A percentile compares a stretch with the other conserved stretches of the same genome.
These are phyloP conservation scores for Podocnemis expansa DNA, from an alignment of 2,113 vertebrate species.

Conservation along the genomic window DNA sequence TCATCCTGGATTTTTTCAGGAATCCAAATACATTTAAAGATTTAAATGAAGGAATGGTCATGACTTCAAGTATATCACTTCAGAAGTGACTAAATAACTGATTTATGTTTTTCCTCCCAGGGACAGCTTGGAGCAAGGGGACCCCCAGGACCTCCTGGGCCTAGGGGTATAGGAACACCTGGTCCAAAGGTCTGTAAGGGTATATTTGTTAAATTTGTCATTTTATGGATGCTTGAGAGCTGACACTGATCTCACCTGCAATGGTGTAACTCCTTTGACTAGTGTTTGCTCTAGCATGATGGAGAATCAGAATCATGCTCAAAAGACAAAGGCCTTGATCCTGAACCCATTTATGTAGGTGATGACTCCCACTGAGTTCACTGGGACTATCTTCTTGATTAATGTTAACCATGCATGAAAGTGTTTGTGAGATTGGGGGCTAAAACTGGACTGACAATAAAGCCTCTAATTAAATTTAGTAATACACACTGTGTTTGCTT, in stretches of 20 bases:
- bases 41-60: background rate
- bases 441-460: background rate
- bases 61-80: background rate
- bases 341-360: background rate
- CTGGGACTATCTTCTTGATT: background rate
- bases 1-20: fast-evolving
- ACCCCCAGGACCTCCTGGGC: constrained; percentile 74
- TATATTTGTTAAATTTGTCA: fast-evolving
- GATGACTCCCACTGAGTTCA: background rate
- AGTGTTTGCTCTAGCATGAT: background rate
- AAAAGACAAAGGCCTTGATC: background rate
- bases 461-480: background rate
- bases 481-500: background rate
- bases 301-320: background rate
- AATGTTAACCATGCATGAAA: background rate
- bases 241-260: background rate
- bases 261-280: background rate
- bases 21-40: background rate
- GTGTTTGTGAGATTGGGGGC: background rate
- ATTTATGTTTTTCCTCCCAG: constrained; percentile 61
- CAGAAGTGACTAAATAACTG: background rate
- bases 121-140: constrained; percentile 82
- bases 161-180: constrained; percentile 72
- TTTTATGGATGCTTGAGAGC: background rate
- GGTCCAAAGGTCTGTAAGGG: constrained; percentile 81